Base-by-base conservation (phyloP, 2,888 invertebrate species). In the Agrotis ipsilon region DNA sequence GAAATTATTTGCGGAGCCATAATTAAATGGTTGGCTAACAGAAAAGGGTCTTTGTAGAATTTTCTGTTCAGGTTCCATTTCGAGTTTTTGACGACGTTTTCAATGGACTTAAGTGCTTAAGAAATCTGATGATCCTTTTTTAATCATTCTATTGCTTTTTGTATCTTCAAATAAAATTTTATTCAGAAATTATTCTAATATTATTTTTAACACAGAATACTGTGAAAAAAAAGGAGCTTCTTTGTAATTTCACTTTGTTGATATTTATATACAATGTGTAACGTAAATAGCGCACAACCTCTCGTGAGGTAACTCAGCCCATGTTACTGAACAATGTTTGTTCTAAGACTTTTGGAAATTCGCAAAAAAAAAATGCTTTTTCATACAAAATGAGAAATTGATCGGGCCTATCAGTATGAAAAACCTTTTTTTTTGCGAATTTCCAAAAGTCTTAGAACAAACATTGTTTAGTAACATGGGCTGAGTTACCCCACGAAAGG, bases 1-100 rank as follows among this genome's bases (percentile, higher is more conserved):
- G 5, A 68, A 55, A 75, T 72, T 71, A 79, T 68, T 60, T 79
- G 55, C 48, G 54, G 32, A 51, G 48, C 7, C 21, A 62, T 83
- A 66, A 74, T 81, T 78, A 70, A 73, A 77, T 71, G 69, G 65
- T 51, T 58, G 49, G 70, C 61, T 71, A 49, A 64, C 78, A 71
- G 52, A 80, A 72, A 72, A 70, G 60, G 61, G 52, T 70, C 62
- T 68, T 59, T 68, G 46, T 18, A 24, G 24, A 54, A 66, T 62
- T 57, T 45, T 52, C 59, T 69, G 79, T 63, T 46, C 58, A 51
- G 61, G 18, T 6, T 67, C 32, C 49, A 62, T 68, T 59, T 57
- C 2, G 48, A 49, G 55, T 45, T 77, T 55, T 27, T 57, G 54
- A 58, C 21, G 24, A 48, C 18, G 48, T 58, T 78, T 48, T 68